A percentile compares a stretch with the other conserved stretches of the same genome.
Evolutionary conservation across 2,113 vertebrate genomes (phyloP).

Genomic region (Passerina amoena): DNA sequence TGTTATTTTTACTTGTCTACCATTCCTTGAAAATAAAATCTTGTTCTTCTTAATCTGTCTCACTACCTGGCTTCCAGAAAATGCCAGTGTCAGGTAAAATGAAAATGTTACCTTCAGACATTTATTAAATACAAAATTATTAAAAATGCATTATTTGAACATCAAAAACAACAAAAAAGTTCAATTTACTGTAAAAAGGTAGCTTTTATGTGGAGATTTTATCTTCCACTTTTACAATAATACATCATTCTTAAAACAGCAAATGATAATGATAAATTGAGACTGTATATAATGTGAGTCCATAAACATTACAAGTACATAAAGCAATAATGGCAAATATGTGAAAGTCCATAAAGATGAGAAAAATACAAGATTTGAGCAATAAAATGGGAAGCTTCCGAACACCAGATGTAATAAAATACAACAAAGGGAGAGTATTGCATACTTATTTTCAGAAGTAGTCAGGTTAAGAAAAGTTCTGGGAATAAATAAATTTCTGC

Average conservation of each 20-base stretch:
- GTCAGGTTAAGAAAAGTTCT: not conserved
- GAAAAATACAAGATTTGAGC: conserved; percentile 2
- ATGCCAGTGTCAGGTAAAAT: not conserved
- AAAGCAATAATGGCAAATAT: conserved; percentile 20
- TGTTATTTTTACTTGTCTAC: conserved; percentile 30
- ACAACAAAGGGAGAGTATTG: not conserved
- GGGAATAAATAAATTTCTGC: not conserved
- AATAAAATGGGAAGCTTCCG: not conserved
- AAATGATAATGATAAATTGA: conserved; percentile 15
- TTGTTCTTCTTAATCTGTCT: not conserved
- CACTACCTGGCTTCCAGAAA: not conserved
- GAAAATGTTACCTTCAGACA: not conserved
- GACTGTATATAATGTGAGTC: not conserved
- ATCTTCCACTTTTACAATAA: not conserved
- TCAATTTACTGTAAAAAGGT: not conserved
- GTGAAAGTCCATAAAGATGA: not conserved
- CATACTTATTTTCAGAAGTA: not conserved
- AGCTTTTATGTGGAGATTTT: not conserved
- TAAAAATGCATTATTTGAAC: not conserved
- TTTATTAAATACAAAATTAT: conserved; percentile 2
- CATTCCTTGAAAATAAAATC: not conserved
- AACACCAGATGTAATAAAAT: not conserved
- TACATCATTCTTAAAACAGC: not conserved
- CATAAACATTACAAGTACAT: not conserved
- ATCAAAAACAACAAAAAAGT: not conserved